Evolutionary conservation across 2,888 invertebrate genomes (phyloP).

Genomic region (Drosophila meridionalis): DNA sequence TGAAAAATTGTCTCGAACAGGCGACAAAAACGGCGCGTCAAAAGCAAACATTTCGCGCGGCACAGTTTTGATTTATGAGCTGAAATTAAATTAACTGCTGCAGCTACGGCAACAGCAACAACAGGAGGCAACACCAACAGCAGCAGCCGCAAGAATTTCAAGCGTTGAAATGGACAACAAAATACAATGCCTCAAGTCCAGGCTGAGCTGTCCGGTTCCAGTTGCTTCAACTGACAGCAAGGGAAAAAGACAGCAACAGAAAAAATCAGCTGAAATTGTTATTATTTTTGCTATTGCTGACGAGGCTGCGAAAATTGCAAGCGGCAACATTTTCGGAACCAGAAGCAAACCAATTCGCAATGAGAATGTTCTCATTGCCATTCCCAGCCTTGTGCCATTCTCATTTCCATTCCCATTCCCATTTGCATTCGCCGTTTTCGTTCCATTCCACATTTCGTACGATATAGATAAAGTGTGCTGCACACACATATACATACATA

Average conservation of each 20-base stretch:
- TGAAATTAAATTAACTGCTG: conserved; percentile 80
- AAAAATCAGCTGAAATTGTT: conserved; percentile 60
- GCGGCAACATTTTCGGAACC: conserved; percentile 53
- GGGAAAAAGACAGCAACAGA: conserved; percentile 6
- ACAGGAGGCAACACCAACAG: conserved; percentile 25
- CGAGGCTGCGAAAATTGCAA: conserved; percentile 68
- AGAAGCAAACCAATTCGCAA: conserved; percentile 59
- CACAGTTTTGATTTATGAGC: conserved; percentile 82
- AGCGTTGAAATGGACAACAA: conserved; percentile 73
- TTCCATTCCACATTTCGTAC: conserved; percentile 37
- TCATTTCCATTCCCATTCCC: conserved; percentile 8
- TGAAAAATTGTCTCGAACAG: conserved; percentile 57
- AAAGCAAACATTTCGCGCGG: conserved; percentile 79
- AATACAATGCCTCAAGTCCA: conserved; percentile 58
- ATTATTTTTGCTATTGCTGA: conserved; percentile 58
- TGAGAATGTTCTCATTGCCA: conserved; percentile 12
- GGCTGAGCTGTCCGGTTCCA: conserved; percentile 59
- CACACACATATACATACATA: background rate
- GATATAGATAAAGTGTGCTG: conserved; percentile 55
- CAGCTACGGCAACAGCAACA: conserved; percentile 55
- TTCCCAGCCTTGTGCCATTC: conserved; percentile 29
- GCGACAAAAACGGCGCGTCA: conserved; percentile 76
- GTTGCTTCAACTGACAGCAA: conserved; percentile 49
- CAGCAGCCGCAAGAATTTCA: conserved; percentile 68
- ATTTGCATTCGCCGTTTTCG: conserved; percentile 25